A percentile compares a stretch with the other conserved stretches of the same genome.
Conservation (phyloP, 2,113 vertebrate species). For the Myotis davidii region DNA sequence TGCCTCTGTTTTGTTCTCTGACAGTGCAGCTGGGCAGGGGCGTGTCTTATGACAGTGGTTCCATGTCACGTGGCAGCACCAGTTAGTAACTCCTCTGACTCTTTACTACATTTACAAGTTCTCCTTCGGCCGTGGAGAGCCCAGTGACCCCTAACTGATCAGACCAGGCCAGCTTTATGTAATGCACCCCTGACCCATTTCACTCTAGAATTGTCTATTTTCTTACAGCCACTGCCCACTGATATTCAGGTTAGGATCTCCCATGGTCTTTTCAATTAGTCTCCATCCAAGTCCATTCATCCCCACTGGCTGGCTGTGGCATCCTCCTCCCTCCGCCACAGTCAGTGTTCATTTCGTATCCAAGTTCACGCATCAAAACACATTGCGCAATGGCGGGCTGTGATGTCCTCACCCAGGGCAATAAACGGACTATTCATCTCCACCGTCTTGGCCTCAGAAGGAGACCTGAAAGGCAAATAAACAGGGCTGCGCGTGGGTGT, state of each 20-base stretch:
- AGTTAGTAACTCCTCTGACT: not conserved
- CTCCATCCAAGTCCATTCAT: not conserved
- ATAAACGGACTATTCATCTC: slow-evolving; percentile 73
- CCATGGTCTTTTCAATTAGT: slow-evolving; percentile 25
- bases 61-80: not conserved
- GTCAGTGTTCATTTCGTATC: not conserved
- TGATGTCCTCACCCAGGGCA: slow-evolving; percentile 44
- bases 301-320: not conserved
- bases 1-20: not conserved
- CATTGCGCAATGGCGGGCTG: slow-evolving; percentile 46
- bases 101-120: not conserved
- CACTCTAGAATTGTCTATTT: slow-evolving; percentile 9
- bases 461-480: slow-evolving; percentile 78
- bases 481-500: slow-evolving; percentile 60
- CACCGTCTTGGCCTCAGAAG: slow-evolving; percentile 66
- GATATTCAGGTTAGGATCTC: not conserved
- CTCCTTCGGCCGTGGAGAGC: not conserved
- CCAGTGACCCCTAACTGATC: not conserved
- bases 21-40: not conserved
- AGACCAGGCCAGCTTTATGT: not conserved
- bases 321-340: not conserved
- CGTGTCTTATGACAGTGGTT: not conserved
- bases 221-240: not conserved
- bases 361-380: slow-evolving; percentile 63
- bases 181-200: not conserved